Base-by-base conservation (phyloP, 2,113 vertebrate species). In the Myiopsitta monachus region DNA sequence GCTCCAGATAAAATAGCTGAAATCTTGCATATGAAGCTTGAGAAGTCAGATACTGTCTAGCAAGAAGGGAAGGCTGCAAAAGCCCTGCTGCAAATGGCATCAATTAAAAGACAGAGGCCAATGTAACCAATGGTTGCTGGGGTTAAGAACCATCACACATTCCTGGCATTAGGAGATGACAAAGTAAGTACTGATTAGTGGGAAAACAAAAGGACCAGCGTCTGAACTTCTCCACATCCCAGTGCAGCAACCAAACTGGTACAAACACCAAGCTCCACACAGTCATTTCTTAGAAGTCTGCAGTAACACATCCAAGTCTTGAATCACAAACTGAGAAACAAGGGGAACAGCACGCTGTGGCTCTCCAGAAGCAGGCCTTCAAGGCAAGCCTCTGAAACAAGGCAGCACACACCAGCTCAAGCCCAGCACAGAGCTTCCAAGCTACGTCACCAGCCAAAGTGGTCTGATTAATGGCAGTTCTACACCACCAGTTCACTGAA, bases 291-390 rank as follows among this genome's bases (percentile, higher is more conserved):
- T 36, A 62, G 30, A 46, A 64, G 38, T 27, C 0, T 41, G 69
- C 59, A n/a, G 1, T 8, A 63, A 61, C 26, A 24, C n/a, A 39
- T 18, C 57, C 51, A 61, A 64, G 47, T 2, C 63, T 3, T 24
- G 85, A 74, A 44, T 49, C 28, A 26, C 31, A 6, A 3, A 14
- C 18, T 3, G 1, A 39, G 43, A 17, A 69, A 11, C 13, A 13
- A 1, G 0, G 26, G 38, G 46, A 19, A 9, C 0, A 1, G 49
- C 47, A 21, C 1, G 0, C 0, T 6, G 14, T 13, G 22, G 57
- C 47, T 46, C 72, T 23, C n/a, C 2, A 1, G 67, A 21, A 38
- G 21, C 1, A 1, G 13, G 7, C 3, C 5, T 3, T 39, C 67
- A 55, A 44, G 59, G 19, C 70, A 36, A 9, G 38, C 5, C 57